These are phyloP conservation scores for Cepaea hortensis DNA, from an alignment of 2,888 invertebrate genomes.

Conservation along the genomic window DNA sequence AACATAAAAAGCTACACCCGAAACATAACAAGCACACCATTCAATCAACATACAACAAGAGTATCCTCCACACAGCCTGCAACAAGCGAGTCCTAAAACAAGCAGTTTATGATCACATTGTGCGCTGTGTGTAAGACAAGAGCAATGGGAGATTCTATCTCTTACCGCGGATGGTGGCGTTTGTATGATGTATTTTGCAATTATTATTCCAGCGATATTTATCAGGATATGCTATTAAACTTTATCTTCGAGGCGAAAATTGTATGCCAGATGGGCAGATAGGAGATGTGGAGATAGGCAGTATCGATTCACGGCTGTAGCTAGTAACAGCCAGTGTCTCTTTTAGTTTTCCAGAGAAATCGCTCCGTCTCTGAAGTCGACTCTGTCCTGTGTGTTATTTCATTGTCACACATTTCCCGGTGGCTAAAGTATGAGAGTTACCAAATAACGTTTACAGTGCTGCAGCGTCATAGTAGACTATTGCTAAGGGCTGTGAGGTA, in stretches of 20 bases:
- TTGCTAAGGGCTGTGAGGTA: too few relatives aligned
- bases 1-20: too few relatives aligned
- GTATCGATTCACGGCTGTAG: conserved; percentile 40
- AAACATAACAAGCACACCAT: too few relatives aligned
- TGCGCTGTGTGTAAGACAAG: not conserved
- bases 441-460: too few relatives aligned
- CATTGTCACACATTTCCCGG: not conserved
- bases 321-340: not conserved
- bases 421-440: too few relatives aligned
- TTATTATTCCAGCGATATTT: conserved; percentile 35
- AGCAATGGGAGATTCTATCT: conserved; percentile 25
- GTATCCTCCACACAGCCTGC: too few relatives aligned
- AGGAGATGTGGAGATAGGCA: conserved; percentile 14
- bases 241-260: conserved; percentile 41
- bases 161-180: conserved; percentile 4
- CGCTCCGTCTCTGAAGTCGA: not conserved
- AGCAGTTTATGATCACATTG: not conserved
- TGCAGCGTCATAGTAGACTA: too few relatives aligned
- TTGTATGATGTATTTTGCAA: conserved; percentile 32
- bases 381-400: not conserved
- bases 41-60: too few relatives aligned
- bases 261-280: conserved; percentile 45
- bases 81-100: too few relatives aligned
- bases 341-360: conserved; percentile 2
- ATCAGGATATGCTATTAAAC: conserved; percentile 36